phyloP scores from a whole-genome alignment of 2,113 vertebrate species.

The Sinocyclocheilus grahami region DNA sequence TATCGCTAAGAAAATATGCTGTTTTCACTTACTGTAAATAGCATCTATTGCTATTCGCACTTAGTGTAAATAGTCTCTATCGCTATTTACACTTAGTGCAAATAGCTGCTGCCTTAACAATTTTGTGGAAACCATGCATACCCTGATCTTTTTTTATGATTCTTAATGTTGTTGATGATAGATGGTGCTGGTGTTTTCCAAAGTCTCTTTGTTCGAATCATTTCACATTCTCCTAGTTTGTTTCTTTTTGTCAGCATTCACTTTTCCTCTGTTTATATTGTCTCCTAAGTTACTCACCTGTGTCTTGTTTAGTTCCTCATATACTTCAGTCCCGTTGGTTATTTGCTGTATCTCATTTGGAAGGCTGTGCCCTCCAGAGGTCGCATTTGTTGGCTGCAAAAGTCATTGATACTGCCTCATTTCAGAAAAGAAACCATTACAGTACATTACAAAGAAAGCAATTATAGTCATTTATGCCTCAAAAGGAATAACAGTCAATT shows the following conservation, averaged over 20 bases:
- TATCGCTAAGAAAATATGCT: no score
- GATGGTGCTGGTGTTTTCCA: no score
- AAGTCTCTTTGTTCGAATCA: background rate
- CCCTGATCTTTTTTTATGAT: no score
- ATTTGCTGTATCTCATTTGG: background rate
- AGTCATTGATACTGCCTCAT: background rate
- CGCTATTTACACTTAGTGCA: no score
- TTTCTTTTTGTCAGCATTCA: background rate
- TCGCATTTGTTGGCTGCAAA: background rate
- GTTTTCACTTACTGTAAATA: no score
- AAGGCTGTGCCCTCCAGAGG: background rate
- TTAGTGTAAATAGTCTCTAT: no score
- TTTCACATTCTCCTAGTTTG: background rate
- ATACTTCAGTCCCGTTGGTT: background rate
- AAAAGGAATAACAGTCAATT: background rate
- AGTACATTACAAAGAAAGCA: background rate
- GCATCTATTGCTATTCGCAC: no score
- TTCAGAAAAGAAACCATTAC: background rate
- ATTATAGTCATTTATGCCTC: background rate
- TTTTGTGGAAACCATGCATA: no score
- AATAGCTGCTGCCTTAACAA: no score
- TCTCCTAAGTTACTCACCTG: background rate
- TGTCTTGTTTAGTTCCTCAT: background rate
- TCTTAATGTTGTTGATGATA: no score
- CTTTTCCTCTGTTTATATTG: background rate